phyloP scores from a whole-genome alignment of 2,888 invertebrate genomes.

The Torymus tubicola region DNA sequence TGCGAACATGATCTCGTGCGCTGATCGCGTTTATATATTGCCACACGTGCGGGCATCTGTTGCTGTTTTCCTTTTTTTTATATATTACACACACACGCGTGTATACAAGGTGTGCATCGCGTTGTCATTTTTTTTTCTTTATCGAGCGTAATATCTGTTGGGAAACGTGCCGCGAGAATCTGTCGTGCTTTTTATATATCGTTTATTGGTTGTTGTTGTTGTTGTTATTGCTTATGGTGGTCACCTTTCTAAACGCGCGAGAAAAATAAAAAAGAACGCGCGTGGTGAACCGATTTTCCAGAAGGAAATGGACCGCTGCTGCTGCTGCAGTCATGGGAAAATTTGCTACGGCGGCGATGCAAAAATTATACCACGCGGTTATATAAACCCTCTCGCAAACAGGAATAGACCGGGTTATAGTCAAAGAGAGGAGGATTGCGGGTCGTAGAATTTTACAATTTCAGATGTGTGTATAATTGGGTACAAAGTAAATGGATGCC shows the following conservation, averaged over 20 bases:
- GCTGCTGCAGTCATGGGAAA: slow-evolving; percentile 15
- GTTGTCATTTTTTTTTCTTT: background rate
- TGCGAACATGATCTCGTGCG: slow-evolving; percentile 8
- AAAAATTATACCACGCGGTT: slow-evolving; percentile 32
- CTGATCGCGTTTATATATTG: background rate
- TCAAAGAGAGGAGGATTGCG: background rate
- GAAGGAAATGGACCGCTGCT: background rate
- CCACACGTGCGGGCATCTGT: background rate
- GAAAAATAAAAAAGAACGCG: background rate
- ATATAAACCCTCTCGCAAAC: background rate
- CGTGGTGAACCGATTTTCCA: slow-evolving; percentile 41
- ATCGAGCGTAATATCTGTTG: background rate
- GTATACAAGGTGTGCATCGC: too few species aligned
- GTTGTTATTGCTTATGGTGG: too few species aligned
- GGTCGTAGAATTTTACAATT: slow-evolving; percentile 23
- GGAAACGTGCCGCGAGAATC: background rate
- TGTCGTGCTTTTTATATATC: background rate
- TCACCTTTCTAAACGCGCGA: slow-evolving; percentile 28
- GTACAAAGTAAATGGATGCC: slow-evolving; percentile 32
- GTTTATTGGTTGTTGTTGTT: background rate
- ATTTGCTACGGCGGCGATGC: background rate
- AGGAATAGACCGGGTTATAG: too few species aligned
- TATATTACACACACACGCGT: too few species aligned
- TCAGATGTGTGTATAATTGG: slow-evolving; percentile 12
- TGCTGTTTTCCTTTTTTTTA: too few species aligned